Conservation (phyloP, 2,113 vertebrate genomes). For the Leptobrachium ailaonicum region DNA sequence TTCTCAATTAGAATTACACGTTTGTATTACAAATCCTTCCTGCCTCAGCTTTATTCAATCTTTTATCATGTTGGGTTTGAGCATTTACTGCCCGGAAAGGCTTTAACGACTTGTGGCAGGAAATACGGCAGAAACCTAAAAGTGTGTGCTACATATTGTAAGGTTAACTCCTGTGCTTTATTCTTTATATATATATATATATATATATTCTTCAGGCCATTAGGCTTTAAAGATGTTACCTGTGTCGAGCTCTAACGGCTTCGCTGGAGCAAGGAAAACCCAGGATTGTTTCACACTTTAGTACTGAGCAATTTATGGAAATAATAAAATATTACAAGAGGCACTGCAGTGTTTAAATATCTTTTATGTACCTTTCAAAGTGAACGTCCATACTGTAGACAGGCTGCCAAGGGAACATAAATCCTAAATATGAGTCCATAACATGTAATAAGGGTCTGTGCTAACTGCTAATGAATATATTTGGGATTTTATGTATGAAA, state of each 20-base stretch:
- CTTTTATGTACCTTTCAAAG: conserved; percentile 48
- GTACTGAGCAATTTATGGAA: conserved; percentile 44
- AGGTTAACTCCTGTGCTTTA: conserved; percentile 14
- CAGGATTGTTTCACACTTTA: conserved; percentile 38
- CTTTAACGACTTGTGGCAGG: no score
- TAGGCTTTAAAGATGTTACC: conserved; percentile 39
- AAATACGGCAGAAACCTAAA: no score
- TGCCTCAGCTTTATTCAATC: no score
- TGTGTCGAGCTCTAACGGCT: conserved; percentile 32
- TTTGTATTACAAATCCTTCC: no score
- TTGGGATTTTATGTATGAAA: conserved; percentile 29
- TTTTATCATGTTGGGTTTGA: no score
- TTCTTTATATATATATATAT: conserved; percentile 39
- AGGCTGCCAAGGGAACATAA: conserved; percentile 47
- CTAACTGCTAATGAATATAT: conserved; percentile 49
- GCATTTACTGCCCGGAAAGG: no score
- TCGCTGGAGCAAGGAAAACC: conserved; percentile 25
- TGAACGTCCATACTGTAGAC: conserved; percentile 37
- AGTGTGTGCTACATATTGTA: no score
- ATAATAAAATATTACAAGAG: conserved; percentile 51
- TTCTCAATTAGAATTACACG: no score
- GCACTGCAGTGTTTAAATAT: conserved; percentile 48
- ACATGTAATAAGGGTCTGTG: conserved; percentile 35
- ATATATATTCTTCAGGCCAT: conserved; percentile 31
- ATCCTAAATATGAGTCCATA: conserved; percentile 47